phyloP scores from a whole-genome alignment of 1,140 invertebrate genomes.

The Periplaneta americana region DNA sequence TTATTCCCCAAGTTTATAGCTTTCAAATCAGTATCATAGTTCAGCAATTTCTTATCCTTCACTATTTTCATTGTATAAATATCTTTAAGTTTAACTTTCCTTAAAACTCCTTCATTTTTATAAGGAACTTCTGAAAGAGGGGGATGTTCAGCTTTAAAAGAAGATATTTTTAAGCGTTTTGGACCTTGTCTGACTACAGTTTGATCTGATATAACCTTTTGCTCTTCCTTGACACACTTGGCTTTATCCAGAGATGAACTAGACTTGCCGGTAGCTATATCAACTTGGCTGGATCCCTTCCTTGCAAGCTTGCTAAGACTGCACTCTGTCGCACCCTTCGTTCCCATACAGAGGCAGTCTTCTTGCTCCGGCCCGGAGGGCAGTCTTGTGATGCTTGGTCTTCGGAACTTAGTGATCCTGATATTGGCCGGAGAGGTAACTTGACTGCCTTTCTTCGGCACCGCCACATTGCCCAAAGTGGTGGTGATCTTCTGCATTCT shows the following conservation, averaged over 20 bases:
- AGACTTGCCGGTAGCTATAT: background rate
- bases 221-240: background rate
- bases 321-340: background rate
- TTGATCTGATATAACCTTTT: background rate
- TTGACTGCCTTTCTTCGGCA: background rate
- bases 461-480: background rate
- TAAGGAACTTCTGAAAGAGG: background rate
- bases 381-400: background rate
- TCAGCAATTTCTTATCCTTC: background rate
- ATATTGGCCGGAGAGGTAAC: background rate
- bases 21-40: background rate
- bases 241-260: background rate
- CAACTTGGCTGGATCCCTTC: background rate
- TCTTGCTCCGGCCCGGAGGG: background rate
- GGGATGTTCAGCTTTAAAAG: background rate
- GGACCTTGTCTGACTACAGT: background rate
- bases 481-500: background rate
- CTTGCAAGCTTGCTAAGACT: too few relatives aligned
- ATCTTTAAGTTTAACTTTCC: background rate
- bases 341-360: background rate
- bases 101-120: background rate
- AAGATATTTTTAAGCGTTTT: background rate
- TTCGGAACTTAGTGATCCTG: background rate
- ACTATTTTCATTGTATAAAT: background rate
- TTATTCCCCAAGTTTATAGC: background rate